Conservation (phyloP, 2,797 vertebrate genomes). For the Aulostomus chinensis region DNA sequence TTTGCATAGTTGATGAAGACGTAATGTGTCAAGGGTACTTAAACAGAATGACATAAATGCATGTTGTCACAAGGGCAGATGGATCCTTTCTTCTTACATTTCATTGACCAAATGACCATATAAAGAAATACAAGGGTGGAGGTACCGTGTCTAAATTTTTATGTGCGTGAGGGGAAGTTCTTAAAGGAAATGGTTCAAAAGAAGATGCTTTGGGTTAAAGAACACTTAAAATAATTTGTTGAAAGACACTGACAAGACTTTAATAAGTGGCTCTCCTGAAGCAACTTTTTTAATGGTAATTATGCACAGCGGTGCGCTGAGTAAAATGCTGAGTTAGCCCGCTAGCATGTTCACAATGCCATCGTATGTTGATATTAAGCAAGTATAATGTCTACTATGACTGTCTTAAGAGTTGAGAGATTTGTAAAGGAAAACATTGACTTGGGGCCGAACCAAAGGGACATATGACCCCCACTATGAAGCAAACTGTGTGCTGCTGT, state of each 20-base stretch:
- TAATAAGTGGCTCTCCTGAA: no score
- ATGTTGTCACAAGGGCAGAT: background rate
- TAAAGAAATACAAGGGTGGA: background rate
- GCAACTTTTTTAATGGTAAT: no score
- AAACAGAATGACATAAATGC: constrained; percentile 7
- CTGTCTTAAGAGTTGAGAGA: no score
- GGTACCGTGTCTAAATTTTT: background rate
- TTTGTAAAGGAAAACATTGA: no score
- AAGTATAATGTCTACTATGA: background rate
- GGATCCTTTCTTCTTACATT: background rate
- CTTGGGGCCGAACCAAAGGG: no score
- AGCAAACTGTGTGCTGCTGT: no score
- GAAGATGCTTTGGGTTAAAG: background rate
- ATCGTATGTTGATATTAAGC: background rate
- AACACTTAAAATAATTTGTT: background rate
- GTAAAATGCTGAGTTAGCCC: background rate
- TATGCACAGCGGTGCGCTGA: background rate
- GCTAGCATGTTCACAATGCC: background rate
- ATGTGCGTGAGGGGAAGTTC: background rate
- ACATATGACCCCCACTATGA: no score
- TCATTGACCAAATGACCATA: background rate
- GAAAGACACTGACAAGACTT: no score
- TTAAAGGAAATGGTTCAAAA: constrained; percentile 1
- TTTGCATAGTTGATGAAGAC: constrained; percentile 8
- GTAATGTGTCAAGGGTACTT: constrained; percentile 15